These are phyloP conservation scores for Trinectes maculatus DNA, from an alignment of 2,113 vertebrate genomes.

Conservation along the genomic window DNA sequence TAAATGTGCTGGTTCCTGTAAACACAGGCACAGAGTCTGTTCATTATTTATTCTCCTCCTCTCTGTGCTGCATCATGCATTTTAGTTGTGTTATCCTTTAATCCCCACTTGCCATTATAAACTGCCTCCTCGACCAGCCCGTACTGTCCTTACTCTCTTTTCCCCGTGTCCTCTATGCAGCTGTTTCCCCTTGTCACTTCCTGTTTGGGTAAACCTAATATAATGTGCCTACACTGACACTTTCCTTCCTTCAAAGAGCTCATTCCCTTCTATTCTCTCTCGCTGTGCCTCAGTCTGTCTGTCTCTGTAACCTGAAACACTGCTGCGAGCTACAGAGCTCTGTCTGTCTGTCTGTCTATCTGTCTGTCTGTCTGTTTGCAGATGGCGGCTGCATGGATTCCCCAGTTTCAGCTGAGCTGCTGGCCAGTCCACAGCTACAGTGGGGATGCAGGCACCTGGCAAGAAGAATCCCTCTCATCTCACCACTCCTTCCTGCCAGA, in stretches of 20 bases:
- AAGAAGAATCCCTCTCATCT: slow-evolving; percentile 36
- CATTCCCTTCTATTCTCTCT: not conserved
- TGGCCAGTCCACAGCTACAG: slow-evolving; percentile 16
- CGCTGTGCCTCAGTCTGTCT: slow-evolving; percentile 7
- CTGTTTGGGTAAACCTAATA: slow-evolving; percentile 38
- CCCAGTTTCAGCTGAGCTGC: slow-evolving; percentile 5
- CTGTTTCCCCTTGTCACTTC: slow-evolving; percentile 31
- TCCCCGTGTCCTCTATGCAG: slow-evolving; percentile 31
- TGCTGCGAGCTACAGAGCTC: slow-evolving; percentile 15
- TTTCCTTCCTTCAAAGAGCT: slow-evolving; percentile 5
- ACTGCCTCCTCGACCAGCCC: not conserved
- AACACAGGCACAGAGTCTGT: not conserved
- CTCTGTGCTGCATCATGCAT: slow-evolving; percentile 5
- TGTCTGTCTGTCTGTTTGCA: slow-evolving; percentile 5
- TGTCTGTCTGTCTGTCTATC: slow-evolving; percentile 20
- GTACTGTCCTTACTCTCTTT: slow-evolving; percentile 8
- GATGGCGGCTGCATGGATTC: slow-evolving; percentile 22
- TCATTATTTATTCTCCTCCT: not conserved
- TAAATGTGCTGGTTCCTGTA: not conserved
- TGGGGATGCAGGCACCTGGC: slow-evolving; percentile 34
- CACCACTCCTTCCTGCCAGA: slow-evolving; percentile 36
- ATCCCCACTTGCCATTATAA: slow-evolving; percentile 5
- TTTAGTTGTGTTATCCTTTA: slow-evolving; percentile 29
- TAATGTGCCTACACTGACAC: not conserved
- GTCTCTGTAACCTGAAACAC: not conserved